These are phyloP conservation scores for Pristiophorus japonicus DNA, from an alignment of 2,113 vertebrate species.

Conservation along the genomic window DNA sequence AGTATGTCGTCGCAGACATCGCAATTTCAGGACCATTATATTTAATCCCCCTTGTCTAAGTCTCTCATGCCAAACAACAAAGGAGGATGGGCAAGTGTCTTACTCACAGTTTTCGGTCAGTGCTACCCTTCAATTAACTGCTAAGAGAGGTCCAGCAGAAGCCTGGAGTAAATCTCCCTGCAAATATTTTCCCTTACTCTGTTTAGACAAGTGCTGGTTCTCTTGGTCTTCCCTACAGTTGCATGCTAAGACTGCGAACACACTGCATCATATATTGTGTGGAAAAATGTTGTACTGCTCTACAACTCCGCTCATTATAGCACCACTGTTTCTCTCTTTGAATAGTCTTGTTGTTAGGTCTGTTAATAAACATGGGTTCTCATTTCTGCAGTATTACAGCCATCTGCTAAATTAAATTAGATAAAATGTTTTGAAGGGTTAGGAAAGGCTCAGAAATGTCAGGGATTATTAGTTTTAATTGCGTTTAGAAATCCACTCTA, in stretches of 20 bases:
- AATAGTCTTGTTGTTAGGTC: background rate
- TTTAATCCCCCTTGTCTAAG: background rate
- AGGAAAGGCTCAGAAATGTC: background rate
- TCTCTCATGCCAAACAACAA: background rate
- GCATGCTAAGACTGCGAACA: background rate
- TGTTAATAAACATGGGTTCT: background rate
- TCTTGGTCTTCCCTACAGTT: background rate
- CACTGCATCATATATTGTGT: background rate
- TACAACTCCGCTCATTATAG: background rate
- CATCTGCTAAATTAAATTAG: conserved; percentile 12
- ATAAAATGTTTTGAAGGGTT: background rate
- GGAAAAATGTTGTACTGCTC: background rate
- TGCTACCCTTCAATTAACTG: background rate
- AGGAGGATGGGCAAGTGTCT: background rate
- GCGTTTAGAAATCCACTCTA: background rate
- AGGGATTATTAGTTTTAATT: background rate
- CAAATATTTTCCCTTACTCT: background rate
- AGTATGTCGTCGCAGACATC: no score
- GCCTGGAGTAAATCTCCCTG: background rate
- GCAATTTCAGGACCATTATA: no score
- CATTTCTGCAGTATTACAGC: background rate
- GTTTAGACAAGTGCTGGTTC: background rate
- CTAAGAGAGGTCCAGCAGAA: background rate
- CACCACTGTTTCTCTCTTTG: background rate
- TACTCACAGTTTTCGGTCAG: background rate